Percentiles rank a stretch among this genome's conserved stretches.
Evolutionary conservation across 2,888 invertebrate genomes (phyloP).

Genomic region (Microctonus hyperodae): DNA sequence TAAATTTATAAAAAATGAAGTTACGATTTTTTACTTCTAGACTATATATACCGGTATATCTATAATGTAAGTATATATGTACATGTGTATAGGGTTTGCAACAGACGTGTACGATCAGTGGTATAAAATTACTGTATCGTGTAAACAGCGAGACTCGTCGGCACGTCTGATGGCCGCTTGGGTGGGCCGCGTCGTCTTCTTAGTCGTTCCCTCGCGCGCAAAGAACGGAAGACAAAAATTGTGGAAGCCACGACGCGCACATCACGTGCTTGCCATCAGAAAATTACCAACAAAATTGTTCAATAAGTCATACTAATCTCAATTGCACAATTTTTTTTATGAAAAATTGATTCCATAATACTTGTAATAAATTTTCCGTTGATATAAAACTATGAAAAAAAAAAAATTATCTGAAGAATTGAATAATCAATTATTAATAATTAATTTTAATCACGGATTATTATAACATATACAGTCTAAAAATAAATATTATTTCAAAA

Average conservation of each 20-base stretch:
- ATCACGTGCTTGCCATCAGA: conserved; percentile 57
- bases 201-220: conserved; percentile 28
- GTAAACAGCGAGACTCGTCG: conserved; percentile 58
- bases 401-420: too few species aligned
- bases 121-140: conserved; percentile 60
- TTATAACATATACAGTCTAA: too few species aligned
- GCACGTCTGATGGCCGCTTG: conserved; percentile 59
- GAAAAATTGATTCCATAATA: too few species aligned
- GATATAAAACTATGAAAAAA: too few species aligned
- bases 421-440: too few species aligned
- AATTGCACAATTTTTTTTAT: background rate
- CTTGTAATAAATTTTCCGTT: too few species aligned
- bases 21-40: too few species aligned
- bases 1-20: too few species aligned
- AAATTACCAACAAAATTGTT: too few species aligned
- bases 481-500: too few species aligned
- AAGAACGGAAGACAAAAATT: conserved; percentile 11
- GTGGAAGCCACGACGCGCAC: conserved; percentile 33
- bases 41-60: background rate
- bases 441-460: too few species aligned
- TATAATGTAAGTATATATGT: background rate
- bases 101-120: conserved; percentile 53
- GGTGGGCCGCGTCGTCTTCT: conserved; percentile 52
- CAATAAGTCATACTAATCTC: too few species aligned
- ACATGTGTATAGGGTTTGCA: conserved; percentile 37